Percentiles rank a stretch among this genome's conserved stretches.
phyloP scores from a whole-genome alignment of 1,140 invertebrate species.

The Drosophila malerkotliana region DNA sequence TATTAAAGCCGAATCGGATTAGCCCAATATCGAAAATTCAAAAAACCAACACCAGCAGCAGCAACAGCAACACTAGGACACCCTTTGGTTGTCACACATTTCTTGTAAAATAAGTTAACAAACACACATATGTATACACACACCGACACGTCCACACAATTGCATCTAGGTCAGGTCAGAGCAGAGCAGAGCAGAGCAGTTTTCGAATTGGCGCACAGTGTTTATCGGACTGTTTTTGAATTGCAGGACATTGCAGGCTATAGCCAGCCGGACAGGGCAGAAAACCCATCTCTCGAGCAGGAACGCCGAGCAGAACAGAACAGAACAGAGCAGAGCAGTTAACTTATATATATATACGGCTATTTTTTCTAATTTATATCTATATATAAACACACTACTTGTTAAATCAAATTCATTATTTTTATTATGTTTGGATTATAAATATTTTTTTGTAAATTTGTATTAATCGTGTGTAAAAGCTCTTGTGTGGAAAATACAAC shows the following conservation, averaged over 20 bases:
- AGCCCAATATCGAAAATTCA: slow-evolving; percentile 45
- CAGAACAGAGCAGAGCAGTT: slow-evolving; percentile 38
- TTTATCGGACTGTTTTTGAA: slow-evolving; percentile 36
- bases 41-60: slow-evolving; percentile 26
- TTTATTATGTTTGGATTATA: slow-evolving; percentile 34
- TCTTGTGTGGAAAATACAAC: slow-evolving; percentile 70
- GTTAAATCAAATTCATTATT: slow-evolving; percentile 47
- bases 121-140: slow-evolving; percentile 30
- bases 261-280: not conserved
- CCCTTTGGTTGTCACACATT: slow-evolving; percentile 69
- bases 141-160: slow-evolving; percentile 8
- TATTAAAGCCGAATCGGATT: slow-evolving; percentile 50
- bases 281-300: slow-evolving; percentile 8
- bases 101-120: slow-evolving; percentile 79
- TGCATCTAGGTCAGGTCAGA: slow-evolving; percentile 32
- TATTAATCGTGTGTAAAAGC: slow-evolving; percentile 40
- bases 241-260: not conserved
- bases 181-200: slow-evolving; percentile 35
- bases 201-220: slow-evolving; percentile 29
- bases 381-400: slow-evolving; percentile 25
- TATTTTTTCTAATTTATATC: slow-evolving; percentile 47
- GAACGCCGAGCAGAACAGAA: slow-evolving; percentile 22
- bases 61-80: slow-evolving; percentile 31
- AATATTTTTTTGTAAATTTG: slow-evolving; percentile 18
- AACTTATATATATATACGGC: slow-evolving; percentile 33